Evolutionary conservation across 2,888 invertebrate genomes (phyloP).

Genomic region (Tridacna gigas): DNA sequence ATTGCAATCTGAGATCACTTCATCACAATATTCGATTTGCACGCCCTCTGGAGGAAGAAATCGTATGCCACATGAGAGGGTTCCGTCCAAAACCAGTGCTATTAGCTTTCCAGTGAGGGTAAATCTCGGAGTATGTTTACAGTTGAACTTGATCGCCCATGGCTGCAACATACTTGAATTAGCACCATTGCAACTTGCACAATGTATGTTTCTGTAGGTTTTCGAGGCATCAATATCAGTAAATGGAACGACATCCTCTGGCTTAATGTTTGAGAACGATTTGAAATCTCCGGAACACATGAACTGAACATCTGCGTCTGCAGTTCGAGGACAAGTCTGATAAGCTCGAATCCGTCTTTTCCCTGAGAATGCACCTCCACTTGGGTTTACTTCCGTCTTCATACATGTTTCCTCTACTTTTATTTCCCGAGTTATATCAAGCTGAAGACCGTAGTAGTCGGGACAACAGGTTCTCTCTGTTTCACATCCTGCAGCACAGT

Average conservation of each 20-base stretch:
- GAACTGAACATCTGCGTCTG: not conserved
- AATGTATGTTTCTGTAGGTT: constrained; percentile 32
- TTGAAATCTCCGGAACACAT: not conserved
- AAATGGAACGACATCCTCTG: constrained; percentile 25
- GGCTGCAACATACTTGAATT: not conserved
- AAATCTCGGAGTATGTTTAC: not conserved
- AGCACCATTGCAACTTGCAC: constrained; percentile 31
- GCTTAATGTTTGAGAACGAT: not conserved
- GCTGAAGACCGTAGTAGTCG: not conserved
- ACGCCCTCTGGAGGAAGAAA: not conserved
- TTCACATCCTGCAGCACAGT: constrained; percentile 26
- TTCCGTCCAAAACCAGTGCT: not conserved
- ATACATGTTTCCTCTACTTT: constrained; percentile 1
- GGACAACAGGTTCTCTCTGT: constrained; percentile 23
- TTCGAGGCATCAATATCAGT: not conserved
- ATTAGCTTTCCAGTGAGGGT: not conserved
- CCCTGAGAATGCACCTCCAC: not conserved
- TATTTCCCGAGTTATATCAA: not conserved
- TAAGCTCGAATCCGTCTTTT: not conserved
- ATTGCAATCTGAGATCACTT: not conserved
- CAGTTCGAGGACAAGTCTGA: not conserved
- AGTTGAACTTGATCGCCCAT: not conserved
- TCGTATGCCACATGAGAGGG: not conserved
- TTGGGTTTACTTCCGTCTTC: not conserved
- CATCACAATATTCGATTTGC: not conserved